A percentile compares a stretch with the other conserved stretches of the same genome.
These are phyloP conservation scores for Genyomyrus donnyi DNA, from an alignment of 2,113 vertebrate species.

Conservation along the genomic window DNA sequence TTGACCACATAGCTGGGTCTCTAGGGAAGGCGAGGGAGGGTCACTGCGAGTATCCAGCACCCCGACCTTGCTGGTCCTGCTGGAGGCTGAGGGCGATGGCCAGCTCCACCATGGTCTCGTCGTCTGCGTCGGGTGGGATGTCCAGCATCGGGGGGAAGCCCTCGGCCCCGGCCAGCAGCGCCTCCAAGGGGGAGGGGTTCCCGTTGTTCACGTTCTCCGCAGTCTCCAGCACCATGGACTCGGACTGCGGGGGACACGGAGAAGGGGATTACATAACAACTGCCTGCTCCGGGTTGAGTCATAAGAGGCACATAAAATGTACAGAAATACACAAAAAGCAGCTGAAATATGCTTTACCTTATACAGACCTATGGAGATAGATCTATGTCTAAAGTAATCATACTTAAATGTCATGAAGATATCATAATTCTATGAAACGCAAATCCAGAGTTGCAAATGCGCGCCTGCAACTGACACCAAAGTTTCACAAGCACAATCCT, in stretches of 20 bases:
- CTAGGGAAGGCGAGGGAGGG: not conserved
- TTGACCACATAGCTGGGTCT: not conserved
- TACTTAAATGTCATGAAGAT: not conserved
- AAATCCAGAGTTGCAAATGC: not conserved
- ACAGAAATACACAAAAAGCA: not conserved
- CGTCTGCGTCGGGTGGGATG: conserved; percentile 95
- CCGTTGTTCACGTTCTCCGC: conserved; percentile 93
- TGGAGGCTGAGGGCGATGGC: conserved; percentile 96
- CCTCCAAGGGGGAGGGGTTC: conserved; percentile 92
- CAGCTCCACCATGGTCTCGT: conserved; percentile 97
- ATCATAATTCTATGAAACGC: not conserved
- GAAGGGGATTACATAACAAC: conserved; percentile 34
- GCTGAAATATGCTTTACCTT: not conserved
- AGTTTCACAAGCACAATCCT: not conserved
- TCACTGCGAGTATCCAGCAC: not conserved
- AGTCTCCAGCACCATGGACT: conserved; percentile 96
- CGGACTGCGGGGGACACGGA: conserved; percentile 65
- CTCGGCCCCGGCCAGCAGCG: conserved; percentile 89
- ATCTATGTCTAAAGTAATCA: not conserved
- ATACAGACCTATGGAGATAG: not conserved
- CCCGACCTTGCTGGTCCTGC: conserved; percentile 92
- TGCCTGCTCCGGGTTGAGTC: not conserved
- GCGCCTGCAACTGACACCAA: not conserved
- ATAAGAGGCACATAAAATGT: not conserved
- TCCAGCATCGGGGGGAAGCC: conserved; percentile 97